phyloP scores from a whole-genome alignment of 2,113 vertebrate species.

The Cheilinus undulatus region DNA sequence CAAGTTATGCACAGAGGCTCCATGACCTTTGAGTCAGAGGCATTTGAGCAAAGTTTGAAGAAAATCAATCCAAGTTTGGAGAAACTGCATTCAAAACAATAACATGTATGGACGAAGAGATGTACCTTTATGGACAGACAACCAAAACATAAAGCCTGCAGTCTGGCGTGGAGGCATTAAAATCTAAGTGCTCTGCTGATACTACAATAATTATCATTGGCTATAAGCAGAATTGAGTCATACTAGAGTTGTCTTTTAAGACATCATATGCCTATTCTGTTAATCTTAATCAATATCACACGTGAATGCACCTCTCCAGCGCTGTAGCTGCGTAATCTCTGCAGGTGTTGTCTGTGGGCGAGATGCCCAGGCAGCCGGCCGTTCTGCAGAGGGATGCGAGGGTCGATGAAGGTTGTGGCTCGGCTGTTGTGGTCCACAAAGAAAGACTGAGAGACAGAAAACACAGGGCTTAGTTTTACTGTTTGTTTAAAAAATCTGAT shows the following conservation, averaged over 20 bases:
- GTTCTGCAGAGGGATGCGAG: conserved; percentile 96
- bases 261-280: neutral
- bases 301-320: conserved; percentile 91
- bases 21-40: too few species aligned
- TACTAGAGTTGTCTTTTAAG: neutral
- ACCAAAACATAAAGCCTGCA: too few species aligned
- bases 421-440: conserved; percentile 99
- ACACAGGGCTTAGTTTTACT: neutral
- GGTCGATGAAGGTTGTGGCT: conserved; percentile 98
- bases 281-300: neutral
- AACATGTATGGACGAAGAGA: too few species aligned
- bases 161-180: too few species aligned
- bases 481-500: neutral
- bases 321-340: conserved; percentile 97
- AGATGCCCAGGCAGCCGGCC: conserved; percentile 92
- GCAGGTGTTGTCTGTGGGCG: conserved; percentile 95
- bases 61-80: too few species aligned
- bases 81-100: too few species aligned
- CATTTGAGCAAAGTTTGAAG: too few species aligned
- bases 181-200: neutral
- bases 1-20: too few species aligned
- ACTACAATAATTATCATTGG: neutral
- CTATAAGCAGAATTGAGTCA: neutral
- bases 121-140: too few species aligned
- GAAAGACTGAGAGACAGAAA: conserved; percentile 87